Evolutionary conservation across 2,888 invertebrate genomes (phyloP).

Genomic region (Aspidiotus rigidus): DNA sequence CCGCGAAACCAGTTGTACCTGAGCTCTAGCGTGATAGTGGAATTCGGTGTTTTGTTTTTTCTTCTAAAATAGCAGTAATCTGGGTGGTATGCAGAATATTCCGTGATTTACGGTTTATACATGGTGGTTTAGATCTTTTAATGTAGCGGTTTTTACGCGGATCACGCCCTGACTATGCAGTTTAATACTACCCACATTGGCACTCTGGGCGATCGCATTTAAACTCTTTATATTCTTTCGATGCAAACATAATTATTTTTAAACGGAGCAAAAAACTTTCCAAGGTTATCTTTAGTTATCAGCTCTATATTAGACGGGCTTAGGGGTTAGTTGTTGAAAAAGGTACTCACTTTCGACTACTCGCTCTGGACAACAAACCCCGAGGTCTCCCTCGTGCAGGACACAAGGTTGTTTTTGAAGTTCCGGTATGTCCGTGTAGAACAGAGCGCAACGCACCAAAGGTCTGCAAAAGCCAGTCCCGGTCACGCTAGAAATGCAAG

Average conservation of each 20-base stretch:
- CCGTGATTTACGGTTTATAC: neutral
- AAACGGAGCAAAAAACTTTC: no score
- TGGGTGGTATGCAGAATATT: neutral
- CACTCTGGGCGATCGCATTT: no score
- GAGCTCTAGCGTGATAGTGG: no score
- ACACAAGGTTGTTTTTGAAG: constrained; percentile 42
- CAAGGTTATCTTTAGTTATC: no score
- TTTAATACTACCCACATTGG: no score
- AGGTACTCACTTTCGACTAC: constrained; percentile 1
- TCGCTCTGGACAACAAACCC: constrained; percentile 42
- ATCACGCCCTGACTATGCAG: no score
- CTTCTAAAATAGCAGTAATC: neutral
- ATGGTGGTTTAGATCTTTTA: neutral
- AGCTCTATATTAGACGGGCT: neutral
- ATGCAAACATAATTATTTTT: no score
- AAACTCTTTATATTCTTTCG: no score
- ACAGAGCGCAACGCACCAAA: constrained; percentile 42
- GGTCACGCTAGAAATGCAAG: constrained; percentile 11
- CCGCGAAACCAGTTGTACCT: no score
- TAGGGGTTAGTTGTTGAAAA: neutral
- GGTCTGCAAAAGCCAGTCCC: constrained; percentile 41
- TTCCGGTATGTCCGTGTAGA: constrained; percentile 43
- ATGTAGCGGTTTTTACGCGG: no score
- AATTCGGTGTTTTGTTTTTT: neutral
- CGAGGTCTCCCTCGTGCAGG: constrained; percentile 40